Conservation (phyloP, 2,797 vertebrate genomes). For the Arrhamphus sclerolepis region DNA sequence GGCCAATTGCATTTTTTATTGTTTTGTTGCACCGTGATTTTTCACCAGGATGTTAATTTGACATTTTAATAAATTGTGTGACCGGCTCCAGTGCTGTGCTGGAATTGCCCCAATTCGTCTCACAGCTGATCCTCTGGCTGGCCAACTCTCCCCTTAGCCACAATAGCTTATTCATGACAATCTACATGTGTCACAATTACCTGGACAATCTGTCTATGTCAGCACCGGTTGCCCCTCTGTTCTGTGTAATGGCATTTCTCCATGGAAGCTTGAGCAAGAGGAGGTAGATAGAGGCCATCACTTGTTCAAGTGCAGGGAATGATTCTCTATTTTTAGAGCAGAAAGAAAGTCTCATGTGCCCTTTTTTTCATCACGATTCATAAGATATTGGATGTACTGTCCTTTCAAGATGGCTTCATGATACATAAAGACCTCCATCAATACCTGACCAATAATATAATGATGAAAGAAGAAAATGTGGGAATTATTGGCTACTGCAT, state of each 20-base stretch:
- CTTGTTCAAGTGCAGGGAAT: conserved; percentile 51
- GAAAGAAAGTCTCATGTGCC: conserved; percentile 48
- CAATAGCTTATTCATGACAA: conserved; percentile 80
- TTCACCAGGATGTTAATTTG: conserved; percentile 84
- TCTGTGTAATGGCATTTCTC: conserved; percentile 68
- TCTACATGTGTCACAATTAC: conserved; percentile 84
- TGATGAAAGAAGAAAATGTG: conserved; percentile 16
- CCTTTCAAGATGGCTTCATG: conserved; percentile 39
- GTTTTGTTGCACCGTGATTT: conserved; percentile 79
- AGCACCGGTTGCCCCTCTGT: conserved; percentile 56
- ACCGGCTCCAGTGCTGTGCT: conserved; percentile 64
- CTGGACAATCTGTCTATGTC: conserved; percentile 75
- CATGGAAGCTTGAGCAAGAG: conserved; percentile 62
- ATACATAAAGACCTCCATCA: conserved; percentile 32
- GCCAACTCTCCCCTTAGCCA: conserved; percentile 64
- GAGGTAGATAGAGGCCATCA: conserved; percentile 65
- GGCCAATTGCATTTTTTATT: conserved; percentile 76
- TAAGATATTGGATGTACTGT: conserved; percentile 49
- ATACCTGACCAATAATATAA: conserved; percentile 26
- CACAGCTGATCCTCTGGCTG: conserved; percentile 78
- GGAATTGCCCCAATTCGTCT: conserved; percentile 85
- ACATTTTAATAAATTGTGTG: conserved; percentile 85
- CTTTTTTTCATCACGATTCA: conserved; percentile 44
- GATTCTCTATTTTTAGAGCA: conserved; percentile 70
- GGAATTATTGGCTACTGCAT: conserved; percentile 23